A percentile compares a stretch with the other conserved stretches of the same genome.
phyloP scores from a whole-genome alignment of 2,888 invertebrate species.

The Drosophila ochracea region DNA sequence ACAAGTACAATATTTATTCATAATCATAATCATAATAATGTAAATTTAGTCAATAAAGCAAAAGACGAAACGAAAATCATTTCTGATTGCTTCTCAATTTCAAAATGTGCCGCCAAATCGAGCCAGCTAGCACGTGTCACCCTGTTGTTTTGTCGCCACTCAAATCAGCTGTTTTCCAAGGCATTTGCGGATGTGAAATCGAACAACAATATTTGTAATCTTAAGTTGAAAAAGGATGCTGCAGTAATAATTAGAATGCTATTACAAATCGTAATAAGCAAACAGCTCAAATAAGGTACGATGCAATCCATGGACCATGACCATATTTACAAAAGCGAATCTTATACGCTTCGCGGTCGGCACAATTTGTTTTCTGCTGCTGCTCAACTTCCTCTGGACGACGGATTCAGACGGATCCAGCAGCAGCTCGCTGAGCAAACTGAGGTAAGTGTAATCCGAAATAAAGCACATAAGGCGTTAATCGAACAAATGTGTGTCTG shows the following conservation, averaged over 20 bases:
- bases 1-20: not conserved
- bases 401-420: slow-evolving; percentile 69
- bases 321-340: slow-evolving; percentile 73
- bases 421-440: slow-evolving; percentile 76
- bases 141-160: slow-evolving; percentile 32
- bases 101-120: slow-evolving; percentile 33
- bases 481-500: slow-evolving; percentile 8
- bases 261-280: slow-evolving; percentile 30
- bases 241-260: slow-evolving; percentile 52
- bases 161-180: slow-evolving; percentile 57
- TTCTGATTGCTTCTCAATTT: slow-evolving; percentile 4
- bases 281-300: slow-evolving; percentile 48
- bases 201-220: slow-evolving; percentile 50
- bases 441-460: slow-evolving; percentile 68
- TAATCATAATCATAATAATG: not conserved
- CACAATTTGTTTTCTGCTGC: slow-evolving; percentile 80
- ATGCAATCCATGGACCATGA: slow-evolving; percentile 76
- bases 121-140: slow-evolving; percentile 18
- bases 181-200: slow-evolving; percentile 36
- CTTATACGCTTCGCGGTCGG: slow-evolving; percentile 72
- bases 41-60: not conserved
- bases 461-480: slow-evolving; percentile 1
- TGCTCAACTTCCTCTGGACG: slow-evolving; percentile 81
- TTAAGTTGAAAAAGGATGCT: slow-evolving; percentile 31
- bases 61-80: not conserved